These are phyloP conservation scores for Ciconia maguari DNA, from an alignment of 2,113 vertebrate genomes.

Conservation along the genomic window DNA sequence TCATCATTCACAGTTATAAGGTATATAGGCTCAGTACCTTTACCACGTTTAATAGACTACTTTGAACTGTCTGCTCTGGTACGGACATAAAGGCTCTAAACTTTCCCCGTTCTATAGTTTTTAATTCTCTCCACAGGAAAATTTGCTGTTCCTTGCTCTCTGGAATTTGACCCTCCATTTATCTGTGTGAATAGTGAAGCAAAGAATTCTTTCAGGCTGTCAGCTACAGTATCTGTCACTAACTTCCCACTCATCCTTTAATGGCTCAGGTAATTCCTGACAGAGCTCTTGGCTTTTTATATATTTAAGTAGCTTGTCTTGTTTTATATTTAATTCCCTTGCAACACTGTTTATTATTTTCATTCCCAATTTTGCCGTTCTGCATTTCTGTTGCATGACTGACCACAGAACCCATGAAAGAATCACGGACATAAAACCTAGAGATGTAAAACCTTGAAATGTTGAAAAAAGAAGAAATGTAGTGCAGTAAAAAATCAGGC, in stretches of 20 bases:
- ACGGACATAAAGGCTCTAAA: neutral
- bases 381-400: neutral
- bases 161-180: neutral
- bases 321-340: neutral
- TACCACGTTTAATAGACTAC: neutral
- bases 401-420: neutral
- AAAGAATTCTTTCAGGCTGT: neutral
- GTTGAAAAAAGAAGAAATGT: neutral
- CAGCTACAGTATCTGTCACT: neutral
- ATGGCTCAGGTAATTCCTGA: neutral
- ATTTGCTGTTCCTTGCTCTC: neutral
- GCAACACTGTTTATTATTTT: neutral
- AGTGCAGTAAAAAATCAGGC: neutral
- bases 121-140: neutral
- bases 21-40: neutral
- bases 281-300: neutral
- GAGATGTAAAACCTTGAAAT: neutral
- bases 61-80: neutral
- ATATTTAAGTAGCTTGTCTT: neutral
- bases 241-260: neutral
- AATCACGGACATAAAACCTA: neutral
- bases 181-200: constrained; percentile 3
- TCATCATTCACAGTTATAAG: neutral
- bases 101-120: neutral
- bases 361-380: neutral